Conservation (phyloP, 2,888 invertebrate genomes). For the Xiphydria camelus region DNA sequence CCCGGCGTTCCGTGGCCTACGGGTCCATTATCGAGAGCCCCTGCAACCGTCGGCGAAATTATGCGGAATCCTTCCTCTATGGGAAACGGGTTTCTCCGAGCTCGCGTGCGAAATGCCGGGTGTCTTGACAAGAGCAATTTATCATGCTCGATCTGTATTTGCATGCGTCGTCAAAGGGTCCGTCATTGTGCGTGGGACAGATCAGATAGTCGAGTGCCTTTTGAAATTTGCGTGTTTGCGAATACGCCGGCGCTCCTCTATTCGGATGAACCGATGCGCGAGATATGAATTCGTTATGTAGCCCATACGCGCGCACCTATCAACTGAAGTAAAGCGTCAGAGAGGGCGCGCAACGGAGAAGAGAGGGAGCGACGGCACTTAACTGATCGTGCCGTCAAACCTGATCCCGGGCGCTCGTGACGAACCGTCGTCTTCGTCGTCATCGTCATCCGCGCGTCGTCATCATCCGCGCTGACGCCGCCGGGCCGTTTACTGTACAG, state of each 20-base stretch:
- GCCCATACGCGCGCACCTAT: background rate
- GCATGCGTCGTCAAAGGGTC: conserved; percentile 56
- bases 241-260: conserved; percentile 43
- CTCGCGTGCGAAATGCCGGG: conserved; percentile 57
- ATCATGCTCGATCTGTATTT: conserved; percentile 58
- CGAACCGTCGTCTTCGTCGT: conserved; percentile 8
- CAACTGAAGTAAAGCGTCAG: conserved; percentile 6
- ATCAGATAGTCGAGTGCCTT: conserved; percentile 57
- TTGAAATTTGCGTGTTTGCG: conserved; percentile 58
- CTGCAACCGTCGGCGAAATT: conserved; percentile 48
- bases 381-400: conserved; percentile 22
- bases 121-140: conserved; percentile 58
- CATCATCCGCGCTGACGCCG: conserved; percentile 13
- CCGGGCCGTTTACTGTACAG: too few species aligned
- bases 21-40: too few species aligned
- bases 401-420: too few species aligned
- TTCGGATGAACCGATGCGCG: conserved; percentile 46
- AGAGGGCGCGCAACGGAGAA: too few species aligned
- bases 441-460: conserved; percentile 16
- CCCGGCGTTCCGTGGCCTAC: too few species aligned
- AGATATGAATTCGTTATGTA: conserved; percentile 38
- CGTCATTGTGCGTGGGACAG: conserved; percentile 50
- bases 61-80: conserved; percentile 43
- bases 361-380: conserved; percentile 15
- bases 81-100: conserved; percentile 52